Evolutionary conservation across 2,113 vertebrate genomes (phyloP).

Genomic region (Hydrochoerus hydrochaeris): DNA sequence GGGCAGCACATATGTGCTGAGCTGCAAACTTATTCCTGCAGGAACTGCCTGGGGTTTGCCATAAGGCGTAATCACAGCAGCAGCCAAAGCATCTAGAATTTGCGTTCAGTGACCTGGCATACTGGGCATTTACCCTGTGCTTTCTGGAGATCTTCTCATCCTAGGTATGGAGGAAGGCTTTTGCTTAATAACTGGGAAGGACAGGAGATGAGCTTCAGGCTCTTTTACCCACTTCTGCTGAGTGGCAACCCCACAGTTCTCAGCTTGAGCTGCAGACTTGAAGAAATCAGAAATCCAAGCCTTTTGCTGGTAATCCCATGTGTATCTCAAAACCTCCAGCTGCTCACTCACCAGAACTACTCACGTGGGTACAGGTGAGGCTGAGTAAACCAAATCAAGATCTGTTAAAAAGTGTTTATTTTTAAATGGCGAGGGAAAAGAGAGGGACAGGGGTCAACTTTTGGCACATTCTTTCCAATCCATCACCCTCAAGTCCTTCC

Average conservation of each 20-base stretch:
- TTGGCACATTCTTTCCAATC: slow-evolving; percentile 69
- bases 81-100: neutral
- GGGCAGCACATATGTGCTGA: neutral
- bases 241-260: neutral
- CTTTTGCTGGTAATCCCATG: neutral
- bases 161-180: slow-evolving; percentile 5
- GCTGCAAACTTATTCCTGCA: neutral
- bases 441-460: slow-evolving; percentile 52
- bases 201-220: neutral
- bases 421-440: slow-evolving; percentile 46
- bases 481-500: slow-evolving; percentile 25
- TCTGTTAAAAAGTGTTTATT: slow-evolving; percentile 75
- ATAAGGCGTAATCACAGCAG: neutral
- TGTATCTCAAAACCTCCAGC: slow-evolving; percentile 12
- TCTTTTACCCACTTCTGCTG: slow-evolving; percentile 8
- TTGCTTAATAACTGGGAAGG: neutral
- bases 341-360: slow-evolving; percentile 18
- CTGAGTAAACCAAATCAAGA: slow-evolving; percentile 51
- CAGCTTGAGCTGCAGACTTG: neutral
- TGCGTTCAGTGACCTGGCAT: neutral
- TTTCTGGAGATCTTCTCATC: neutral
- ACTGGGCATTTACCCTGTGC: neutral
- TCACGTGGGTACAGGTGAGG: slow-evolving; percentile 19
- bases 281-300: neutral
- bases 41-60: neutral